Base-by-base conservation (phyloP, 2,888 invertebrate genomes). In the Drosophila sordidula region DNA sequence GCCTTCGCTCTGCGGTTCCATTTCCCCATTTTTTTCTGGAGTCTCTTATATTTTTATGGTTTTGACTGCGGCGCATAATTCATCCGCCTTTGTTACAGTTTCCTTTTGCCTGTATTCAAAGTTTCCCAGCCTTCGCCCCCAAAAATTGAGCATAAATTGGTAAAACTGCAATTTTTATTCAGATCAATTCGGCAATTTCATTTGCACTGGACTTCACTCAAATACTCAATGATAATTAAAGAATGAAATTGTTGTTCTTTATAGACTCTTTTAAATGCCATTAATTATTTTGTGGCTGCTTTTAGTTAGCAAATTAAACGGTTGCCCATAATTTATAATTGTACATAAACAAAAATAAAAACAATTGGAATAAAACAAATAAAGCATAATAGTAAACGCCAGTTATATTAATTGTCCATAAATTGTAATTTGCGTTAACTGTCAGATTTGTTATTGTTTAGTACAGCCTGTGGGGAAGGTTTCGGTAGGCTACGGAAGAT, bases 11-110 rank as follows among this genome's bases (percentile, higher is more conserved):
- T 39, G 49, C 16, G 5, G 34, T 26, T 18, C 14, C 39, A 9
- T 6, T 14, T 12, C 14, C 29, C 42, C 46, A 16, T 46, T 16
- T 18, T 22, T 32, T 2, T 16, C n/a, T 42, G 47, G 47, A 22
- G 55, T 22, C 47, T 61, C 36, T 59, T 62, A 45, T 55, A 51
- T 62, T 82, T 82, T 79, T 82, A 82, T 88, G 87, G 80, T 4
- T 65, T 59, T 57, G 70, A 79, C 76, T 86, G 83, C 64, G 65
- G 55, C 74, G 70, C 70, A 83, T 83, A 83, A 89, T 87, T 83
- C 84, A 89, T 87, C 49, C 55, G 67, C 73, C 65, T 73, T 87
- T 85, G 70, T 78, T 65, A 68, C 64, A 75, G 66, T 70, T 65
- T 59, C 61, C 68, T 62, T 75, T 74, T 62, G 22, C 50, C 18